Conservation (phyloP, 2,888 invertebrate species). For the Tenthredo livida region DNA sequence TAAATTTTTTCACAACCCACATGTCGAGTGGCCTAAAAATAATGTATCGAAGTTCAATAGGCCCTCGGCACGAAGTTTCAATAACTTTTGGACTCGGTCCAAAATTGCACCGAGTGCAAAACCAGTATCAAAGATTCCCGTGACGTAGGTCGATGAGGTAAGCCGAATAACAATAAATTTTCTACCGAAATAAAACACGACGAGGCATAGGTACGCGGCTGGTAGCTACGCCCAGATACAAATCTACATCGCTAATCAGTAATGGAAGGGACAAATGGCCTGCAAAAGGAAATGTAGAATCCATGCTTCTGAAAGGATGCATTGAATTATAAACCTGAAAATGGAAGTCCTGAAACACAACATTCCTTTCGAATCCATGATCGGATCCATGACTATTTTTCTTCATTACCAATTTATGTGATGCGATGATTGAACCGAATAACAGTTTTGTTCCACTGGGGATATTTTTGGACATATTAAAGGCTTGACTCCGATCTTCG, state of each 20-base stretch:
- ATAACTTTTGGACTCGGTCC: constrained; percentile 67
- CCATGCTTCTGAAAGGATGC: background rate
- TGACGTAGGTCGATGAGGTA: constrained; percentile 70
- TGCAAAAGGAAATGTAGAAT: background rate
- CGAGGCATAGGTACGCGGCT: constrained; percentile 9
- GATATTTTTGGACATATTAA: background rate
- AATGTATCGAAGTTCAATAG: constrained; percentile 73
- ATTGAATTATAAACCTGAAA: background rate
- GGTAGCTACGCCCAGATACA: background rate
- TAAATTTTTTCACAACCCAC: constrained; percentile 20
- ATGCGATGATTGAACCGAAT: constrained; percentile 1
- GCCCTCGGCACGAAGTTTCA: constrained; percentile 57
- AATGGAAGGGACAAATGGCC: background rate
- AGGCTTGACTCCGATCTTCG: background rate
- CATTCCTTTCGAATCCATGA: background rate
- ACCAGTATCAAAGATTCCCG: constrained; percentile 66
- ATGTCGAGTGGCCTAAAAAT: constrained; percentile 63
- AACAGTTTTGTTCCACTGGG: background rate
- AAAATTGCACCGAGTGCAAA: constrained; percentile 70
- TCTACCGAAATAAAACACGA: constrained; percentile 41
- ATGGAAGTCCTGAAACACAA: background rate
- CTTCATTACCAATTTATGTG: background rate
- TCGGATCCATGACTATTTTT: background rate
- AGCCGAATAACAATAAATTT: constrained; percentile 62
- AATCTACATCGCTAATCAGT: background rate